Evolutionary conservation across 2,113 vertebrate species (phyloP).

Genomic region (Microcebus murinus): DNA sequence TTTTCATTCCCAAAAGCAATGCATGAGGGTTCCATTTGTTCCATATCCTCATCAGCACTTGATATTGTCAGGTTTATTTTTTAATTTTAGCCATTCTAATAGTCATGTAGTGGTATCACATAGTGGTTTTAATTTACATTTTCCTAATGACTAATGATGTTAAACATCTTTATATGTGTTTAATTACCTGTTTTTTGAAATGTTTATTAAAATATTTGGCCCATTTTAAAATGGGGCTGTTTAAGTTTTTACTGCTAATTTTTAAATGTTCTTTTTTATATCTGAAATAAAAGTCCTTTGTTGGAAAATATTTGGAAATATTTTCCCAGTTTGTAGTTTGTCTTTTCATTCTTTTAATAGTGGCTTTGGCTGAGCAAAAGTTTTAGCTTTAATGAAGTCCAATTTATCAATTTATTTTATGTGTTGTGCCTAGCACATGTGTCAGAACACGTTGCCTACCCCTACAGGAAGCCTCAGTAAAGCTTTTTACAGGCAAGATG

Average conservation of each 20-base stretch:
- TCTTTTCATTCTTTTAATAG: background rate
- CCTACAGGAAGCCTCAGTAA: background rate
- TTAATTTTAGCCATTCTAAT: background rate
- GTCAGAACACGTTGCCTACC: background rate
- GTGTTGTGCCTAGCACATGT: background rate
- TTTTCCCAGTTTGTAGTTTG: background rate
- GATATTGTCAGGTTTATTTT: no score
- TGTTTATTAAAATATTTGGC: background rate
- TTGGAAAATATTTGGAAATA: background rate
- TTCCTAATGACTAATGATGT: background rate
- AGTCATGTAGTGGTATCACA: background rate
- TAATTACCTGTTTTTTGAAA: background rate
- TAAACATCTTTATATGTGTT: background rate
- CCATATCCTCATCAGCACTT: background rate
- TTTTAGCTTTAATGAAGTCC: background rate
- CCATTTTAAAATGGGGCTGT: background rate
- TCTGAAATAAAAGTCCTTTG: background rate
- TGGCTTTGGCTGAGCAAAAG: background rate
- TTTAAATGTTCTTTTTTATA: background rate
- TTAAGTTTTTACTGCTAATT: background rate
- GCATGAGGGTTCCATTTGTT: background rate
- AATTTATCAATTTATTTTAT: background rate
- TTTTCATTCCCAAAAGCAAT: background rate
- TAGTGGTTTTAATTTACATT: background rate
- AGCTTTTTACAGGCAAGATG: background rate